A percentile compares a stretch with the other conserved stretches of the same genome.
Evolutionary conservation across 1,140 invertebrate species (phyloP).

Genomic region (Cyclina sinensis): DNA sequence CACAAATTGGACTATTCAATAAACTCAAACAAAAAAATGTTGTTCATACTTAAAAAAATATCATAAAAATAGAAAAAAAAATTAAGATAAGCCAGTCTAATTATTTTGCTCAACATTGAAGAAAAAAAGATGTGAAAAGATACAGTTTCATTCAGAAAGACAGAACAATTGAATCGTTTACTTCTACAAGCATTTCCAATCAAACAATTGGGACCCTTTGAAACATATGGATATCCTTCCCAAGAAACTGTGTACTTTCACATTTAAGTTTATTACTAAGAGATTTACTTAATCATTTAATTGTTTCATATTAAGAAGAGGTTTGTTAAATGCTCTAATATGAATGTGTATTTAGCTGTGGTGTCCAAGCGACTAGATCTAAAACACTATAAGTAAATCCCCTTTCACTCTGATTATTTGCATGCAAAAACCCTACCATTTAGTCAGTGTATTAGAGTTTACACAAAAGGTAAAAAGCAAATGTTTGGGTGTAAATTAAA

Average conservation of each 20-base stretch:
- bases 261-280: neutral
- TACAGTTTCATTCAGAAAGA: slow-evolving; percentile 1
- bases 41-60: neutral
- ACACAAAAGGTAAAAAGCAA: slow-evolving; percentile 41
- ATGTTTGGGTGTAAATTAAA: slow-evolving; percentile 46
- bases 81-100: too few species aligned
- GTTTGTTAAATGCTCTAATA: slow-evolving; percentile 37
- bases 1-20: neutral
- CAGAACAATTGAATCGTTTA: too few species aligned
- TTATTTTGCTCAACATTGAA: too few species aligned
- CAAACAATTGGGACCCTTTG: too few species aligned
- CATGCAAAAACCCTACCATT: slow-evolving; percentile 41
- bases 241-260: slow-evolving; percentile 30
- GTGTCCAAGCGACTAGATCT: slow-evolving; percentile 43
- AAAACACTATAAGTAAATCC: slow-evolving; percentile 36
- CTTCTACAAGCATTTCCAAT: too few species aligned
- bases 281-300: too few species aligned
- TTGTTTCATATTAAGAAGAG: neutral
- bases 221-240: too few species aligned
- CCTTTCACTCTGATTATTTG: slow-evolving; percentile 26
- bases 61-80: too few species aligned
- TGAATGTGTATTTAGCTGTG: slow-evolving; percentile 30
- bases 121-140: slow-evolving; percentile 18
- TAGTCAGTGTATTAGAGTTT: slow-evolving; percentile 44
- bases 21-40: neutral